Base-by-base conservation (phyloP, 2,888 invertebrate species). In the Hydrotaea cyrtoneurina region DNA sequence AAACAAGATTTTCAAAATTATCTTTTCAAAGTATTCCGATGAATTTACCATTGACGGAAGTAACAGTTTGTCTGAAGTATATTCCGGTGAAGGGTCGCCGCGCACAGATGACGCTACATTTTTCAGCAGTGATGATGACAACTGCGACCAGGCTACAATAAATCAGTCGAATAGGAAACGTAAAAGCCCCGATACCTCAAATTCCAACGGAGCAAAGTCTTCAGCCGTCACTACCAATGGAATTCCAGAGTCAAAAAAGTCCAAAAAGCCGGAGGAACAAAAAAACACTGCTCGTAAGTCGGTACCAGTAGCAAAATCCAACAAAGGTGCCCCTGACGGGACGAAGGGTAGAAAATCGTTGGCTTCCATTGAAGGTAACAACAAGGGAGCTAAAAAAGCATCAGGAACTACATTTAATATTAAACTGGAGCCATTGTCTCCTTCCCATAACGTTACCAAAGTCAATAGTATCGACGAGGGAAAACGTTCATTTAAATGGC, bases 401-500 rank as follows among this genome's bases (percentile, higher is more conserved):
- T 81, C 82, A 11, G 55, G 62, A 4, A 62, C 50, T 1, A 8
- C 71, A 0, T 46, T 46, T 2, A 81, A 72, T 79, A 79, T 86
- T 10, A 87, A 82, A 75, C 64, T 84, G 26, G 87, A 87, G n/a
- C 82, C 86, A 0, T 43, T 84, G 15, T 82, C 83, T 15, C 87
- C 86, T 0, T 85, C 86, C 3, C 17, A 55, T 0, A 86, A 85
- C 77, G 23, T 86, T 10, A 64, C 78, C 13, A 86, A 82, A 57
- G 19, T 82, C 7, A 93, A 94, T 86, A 95, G 95, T 87, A 90
- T 93, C 3, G 93, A 93, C 78, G 95, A 95, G 88, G 96, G 95
- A 0, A 90, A 93, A 19, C 94, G 94, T 87, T 91, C 95, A 5
- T 95, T 97, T 86, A 93, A 94, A 87, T 96, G 96, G 95, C 93